Evolutionary conservation across 2,797 vertebrate genomes (phyloP).

Genomic region (Squalus acanthias): DNA sequence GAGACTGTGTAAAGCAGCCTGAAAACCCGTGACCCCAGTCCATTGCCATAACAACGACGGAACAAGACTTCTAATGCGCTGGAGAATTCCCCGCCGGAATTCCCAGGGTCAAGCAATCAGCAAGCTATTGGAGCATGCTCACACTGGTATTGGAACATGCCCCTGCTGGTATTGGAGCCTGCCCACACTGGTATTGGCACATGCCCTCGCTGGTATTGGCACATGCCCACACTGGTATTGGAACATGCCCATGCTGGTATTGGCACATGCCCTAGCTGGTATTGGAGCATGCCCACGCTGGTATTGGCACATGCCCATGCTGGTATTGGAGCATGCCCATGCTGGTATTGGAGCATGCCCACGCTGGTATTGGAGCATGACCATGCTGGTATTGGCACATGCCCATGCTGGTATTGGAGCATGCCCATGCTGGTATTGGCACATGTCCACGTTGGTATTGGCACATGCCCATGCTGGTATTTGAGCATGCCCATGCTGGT

Average conservation of each 20-base stretch:
- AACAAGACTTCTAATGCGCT: background rate
- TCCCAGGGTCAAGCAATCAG: no score
- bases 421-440: background rate
- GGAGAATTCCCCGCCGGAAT: background rate
- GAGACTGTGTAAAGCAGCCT: background rate
- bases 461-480: background rate
- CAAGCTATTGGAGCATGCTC: background rate
- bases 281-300: background rate
- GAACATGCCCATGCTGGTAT: background rate
- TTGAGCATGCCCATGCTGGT: background rate
- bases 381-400: background rate
- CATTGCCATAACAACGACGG: background rate
- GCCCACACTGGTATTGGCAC: background rate
- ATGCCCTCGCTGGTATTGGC: background rate
- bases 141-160: background rate
- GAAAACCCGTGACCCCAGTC: background rate
- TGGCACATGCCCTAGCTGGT: background rate
- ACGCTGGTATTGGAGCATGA: background rate
- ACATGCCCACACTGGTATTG: background rate
- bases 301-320: background rate
- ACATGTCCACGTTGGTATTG: background rate
- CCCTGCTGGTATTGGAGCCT: background rate
- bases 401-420: background rate
- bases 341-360: background rate
- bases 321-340: background rate